A percentile compares a stretch with the other conserved stretches of the same genome.
Conservation (phyloP, 2,888 invertebrate species). For the Loripinus fragilis region DNA sequence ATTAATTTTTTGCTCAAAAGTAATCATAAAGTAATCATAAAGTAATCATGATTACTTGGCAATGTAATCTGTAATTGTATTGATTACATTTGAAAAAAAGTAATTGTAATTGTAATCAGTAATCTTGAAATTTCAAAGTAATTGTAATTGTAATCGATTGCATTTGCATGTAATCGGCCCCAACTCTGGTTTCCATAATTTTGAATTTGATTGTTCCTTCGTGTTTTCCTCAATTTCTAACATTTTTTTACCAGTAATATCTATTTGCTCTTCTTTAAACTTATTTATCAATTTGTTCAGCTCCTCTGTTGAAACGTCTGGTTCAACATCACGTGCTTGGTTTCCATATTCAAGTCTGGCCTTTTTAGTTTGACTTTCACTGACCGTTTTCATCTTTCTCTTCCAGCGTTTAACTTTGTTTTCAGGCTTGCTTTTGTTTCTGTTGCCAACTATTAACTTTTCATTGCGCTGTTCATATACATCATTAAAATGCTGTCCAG, state of each 20-base stretch:
- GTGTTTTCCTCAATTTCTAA: constrained; percentile 3
- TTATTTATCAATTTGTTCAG: not conserved
- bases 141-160: too few species aligned
- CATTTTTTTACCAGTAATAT: not conserved
- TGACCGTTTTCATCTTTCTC: too few species aligned
- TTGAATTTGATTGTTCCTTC: not conserved
- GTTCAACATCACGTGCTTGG: not conserved
- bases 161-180: too few species aligned
- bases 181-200: constrained; percentile 15
- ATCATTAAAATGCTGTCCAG: not conserved
- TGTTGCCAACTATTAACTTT: too few species aligned
- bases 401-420: not conserved
- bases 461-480: not conserved
- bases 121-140: too few species aligned
- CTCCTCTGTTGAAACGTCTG: not conserved
- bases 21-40: too few species aligned
- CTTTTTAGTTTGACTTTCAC: not conserved
- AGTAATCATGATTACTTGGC: too few species aligned
- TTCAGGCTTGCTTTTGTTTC: not conserved
- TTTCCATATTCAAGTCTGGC: constrained; percentile 18
- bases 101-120: too few species aligned
- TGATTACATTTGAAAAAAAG: too few species aligned
- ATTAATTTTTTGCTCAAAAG: too few species aligned
- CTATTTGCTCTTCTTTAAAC: not conserved
- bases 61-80: too few species aligned